Percentiles rank a stretch among this genome's conserved stretches.
Conservation (phyloP, 1,140 invertebrate species). For the Drosophila aff. region DNA sequence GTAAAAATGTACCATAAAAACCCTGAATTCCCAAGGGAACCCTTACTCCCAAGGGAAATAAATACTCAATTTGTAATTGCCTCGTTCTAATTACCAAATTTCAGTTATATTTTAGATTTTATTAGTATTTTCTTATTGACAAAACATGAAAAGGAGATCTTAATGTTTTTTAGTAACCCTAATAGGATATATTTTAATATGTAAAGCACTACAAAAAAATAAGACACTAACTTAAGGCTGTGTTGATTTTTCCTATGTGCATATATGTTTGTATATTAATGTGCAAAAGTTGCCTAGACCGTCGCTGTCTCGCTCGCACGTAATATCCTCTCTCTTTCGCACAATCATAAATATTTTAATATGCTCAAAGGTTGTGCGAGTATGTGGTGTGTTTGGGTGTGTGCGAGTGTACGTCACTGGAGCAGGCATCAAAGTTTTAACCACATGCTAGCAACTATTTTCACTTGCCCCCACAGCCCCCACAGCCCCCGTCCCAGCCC, state of each 20-base stretch:
- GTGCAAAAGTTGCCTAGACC: slow-evolving; percentile 15
- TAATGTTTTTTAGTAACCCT: not conserved
- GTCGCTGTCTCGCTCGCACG: not conserved
- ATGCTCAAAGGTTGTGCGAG: slow-evolving; percentile 57
- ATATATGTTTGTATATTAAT: slow-evolving; percentile 5
- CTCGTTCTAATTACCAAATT: not conserved
- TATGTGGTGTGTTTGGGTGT: slow-evolving; percentile 39
- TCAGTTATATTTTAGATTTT: not conserved
- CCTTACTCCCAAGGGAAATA: not conserved
- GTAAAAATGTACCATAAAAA: not conserved
- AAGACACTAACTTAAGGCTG: not conserved
- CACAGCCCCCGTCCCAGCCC: not conserved
- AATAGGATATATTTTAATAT: not conserved
- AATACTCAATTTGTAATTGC: not conserved
- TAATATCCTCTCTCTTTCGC: slow-evolving; percentile 20
- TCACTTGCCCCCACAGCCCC: slow-evolving; percentile 17
- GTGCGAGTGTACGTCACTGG: slow-evolving; percentile 71
- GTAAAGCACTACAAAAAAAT: not conserved
- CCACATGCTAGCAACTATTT: slow-evolving; percentile 62
- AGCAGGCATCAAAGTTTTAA: slow-evolving; percentile 80
- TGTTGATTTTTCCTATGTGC: slow-evolving; percentile 15
- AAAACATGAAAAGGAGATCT: not conserved
- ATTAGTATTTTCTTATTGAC: not conserved
- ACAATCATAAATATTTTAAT: slow-evolving; percentile 73
- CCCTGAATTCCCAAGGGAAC: not conserved